phyloP scores from a whole-genome alignment of 1,140 invertebrate genomes.

The Orius insidiosus region DNA sequence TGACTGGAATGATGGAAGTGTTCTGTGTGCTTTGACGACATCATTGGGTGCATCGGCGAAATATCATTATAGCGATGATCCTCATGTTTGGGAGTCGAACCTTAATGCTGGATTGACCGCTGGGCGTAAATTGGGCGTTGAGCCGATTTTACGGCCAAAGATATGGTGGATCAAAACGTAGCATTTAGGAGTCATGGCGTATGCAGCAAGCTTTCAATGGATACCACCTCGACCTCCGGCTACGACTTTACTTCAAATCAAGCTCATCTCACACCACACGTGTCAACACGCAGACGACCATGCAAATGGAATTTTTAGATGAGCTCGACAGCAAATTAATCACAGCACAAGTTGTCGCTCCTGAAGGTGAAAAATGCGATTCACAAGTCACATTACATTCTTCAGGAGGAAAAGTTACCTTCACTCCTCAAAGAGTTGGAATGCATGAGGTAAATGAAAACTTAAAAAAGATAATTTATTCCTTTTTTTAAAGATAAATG shows the following conservation, averaged over 20 bases:
- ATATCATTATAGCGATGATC: slow-evolving; percentile 55
- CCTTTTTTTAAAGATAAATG: slow-evolving; percentile 33
- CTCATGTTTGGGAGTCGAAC: slow-evolving; percentile 66
- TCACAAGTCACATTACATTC: slow-evolving; percentile 45
- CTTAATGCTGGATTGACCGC: slow-evolving; percentile 46
- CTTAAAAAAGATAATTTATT: slow-evolving; percentile 9
- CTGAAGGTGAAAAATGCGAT: slow-evolving; percentile 38
- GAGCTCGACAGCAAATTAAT: slow-evolving; percentile 62
- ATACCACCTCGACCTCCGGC: slow-evolving; percentile 63
- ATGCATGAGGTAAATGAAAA: slow-evolving; percentile 60
- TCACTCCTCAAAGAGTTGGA: slow-evolving; percentile 75
- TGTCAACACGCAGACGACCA: slow-evolving; percentile 62
- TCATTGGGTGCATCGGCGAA: slow-evolving; percentile 70
- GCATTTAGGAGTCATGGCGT: slow-evolving; percentile 91
- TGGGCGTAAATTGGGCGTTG: slow-evolving; percentile 54
- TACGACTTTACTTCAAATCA: slow-evolving; percentile 53
- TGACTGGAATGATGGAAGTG: slow-evolving; percentile 89
- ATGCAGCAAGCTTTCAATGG: slow-evolving; percentile 77
- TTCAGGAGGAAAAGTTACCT: slow-evolving; percentile 56
- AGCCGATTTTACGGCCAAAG: slow-evolving; percentile 75
- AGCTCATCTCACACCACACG: slow-evolving; percentile 63
- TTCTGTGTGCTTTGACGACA: slow-evolving; percentile 68
- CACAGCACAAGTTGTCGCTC: slow-evolving; percentile 66
- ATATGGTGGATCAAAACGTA: slow-evolving; percentile 89
- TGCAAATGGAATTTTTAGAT: slow-evolving; percentile 58